Conservation (phyloP, 2,888 invertebrate genomes). For the Trissolcus japonicus region DNA sequence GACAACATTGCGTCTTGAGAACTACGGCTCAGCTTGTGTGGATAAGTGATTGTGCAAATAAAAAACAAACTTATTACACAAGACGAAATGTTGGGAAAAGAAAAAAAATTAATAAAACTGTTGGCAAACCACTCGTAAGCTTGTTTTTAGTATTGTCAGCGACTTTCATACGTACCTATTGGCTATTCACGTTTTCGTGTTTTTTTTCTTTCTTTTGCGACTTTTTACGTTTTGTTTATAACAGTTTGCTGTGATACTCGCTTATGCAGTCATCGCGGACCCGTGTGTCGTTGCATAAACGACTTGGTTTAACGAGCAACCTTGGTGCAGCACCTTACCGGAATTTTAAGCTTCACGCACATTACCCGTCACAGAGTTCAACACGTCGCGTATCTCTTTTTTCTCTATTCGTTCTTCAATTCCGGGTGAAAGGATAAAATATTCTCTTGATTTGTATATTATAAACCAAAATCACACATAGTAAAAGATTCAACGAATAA, state of each 20-base stretch:
- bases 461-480: constrained; percentile 27
- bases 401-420: background rate
- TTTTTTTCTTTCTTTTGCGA: constrained; percentile 10
- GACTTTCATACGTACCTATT: constrained; percentile 50
- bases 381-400: constrained; percentile 16
- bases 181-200: constrained; percentile 28
- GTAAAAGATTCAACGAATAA: constrained; percentile 38
- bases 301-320: constrained; percentile 6
- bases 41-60: constrained; percentile 33
- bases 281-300: constrained; percentile 21
- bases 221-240: constrained; percentile 20
- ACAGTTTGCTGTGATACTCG: constrained; percentile 9
- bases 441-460: too few species aligned
- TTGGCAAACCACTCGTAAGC: constrained; percentile 36
- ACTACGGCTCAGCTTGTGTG: background rate
- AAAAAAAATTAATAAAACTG: constrained; percentile 11
- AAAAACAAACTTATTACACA: constrained; percentile 19
- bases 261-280: constrained; percentile 22
- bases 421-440: too few species aligned
- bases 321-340: constrained; percentile 44
- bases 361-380: constrained; percentile 15
- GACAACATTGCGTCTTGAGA: too few species aligned
- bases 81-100: background rate
- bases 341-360: constrained; percentile 27
- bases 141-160: constrained; percentile 35